These are phyloP conservation scores for Dusona sp. DNA, from an alignment of 2,888 invertebrate genomes.

Conservation along the genomic window DNA sequence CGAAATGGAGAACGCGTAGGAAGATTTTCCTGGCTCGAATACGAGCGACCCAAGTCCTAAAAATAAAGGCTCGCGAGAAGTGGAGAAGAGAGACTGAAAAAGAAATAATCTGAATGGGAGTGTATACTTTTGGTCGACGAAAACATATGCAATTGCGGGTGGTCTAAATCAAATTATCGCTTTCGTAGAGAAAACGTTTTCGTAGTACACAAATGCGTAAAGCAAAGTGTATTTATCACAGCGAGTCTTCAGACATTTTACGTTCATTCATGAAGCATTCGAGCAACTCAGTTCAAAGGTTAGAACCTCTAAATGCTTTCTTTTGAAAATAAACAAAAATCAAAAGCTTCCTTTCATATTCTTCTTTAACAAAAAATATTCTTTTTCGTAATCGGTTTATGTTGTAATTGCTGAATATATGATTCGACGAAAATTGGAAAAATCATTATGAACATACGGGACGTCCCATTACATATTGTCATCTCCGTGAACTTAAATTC, in stretches of 20 bases:
- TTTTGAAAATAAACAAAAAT: no score
- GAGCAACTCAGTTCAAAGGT: background rate
- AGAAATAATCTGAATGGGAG: conserved; percentile 8
- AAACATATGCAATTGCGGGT: conserved; percentile 48
- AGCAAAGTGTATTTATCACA: conserved; percentile 9
- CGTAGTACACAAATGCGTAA: conserved; percentile 45
- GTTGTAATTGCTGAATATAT: background rate
- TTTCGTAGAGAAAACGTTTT: conserved; percentile 52
- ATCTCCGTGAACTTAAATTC: background rate
- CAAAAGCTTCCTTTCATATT: no score
- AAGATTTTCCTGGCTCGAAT: conserved; percentile 38
- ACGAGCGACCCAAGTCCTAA: conserved; percentile 31
- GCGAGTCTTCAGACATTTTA: background rate
- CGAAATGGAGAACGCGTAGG: conserved; percentile 34
- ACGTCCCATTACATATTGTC: background rate
- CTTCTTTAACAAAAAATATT: no score
- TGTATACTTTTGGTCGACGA: background rate
- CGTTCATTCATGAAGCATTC: conserved; percentile 9
- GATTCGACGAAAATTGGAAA: background rate
- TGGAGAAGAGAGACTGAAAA: conserved; percentile 16
- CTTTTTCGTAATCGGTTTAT: background rate
- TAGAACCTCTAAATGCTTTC: background rate
- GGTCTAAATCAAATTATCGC: conserved; percentile 61
- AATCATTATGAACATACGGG: background rate
- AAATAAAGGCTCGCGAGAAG: conserved; percentile 57